These are phyloP conservation scores for Rhabdornis inornatus DNA, from an alignment of 2,113 vertebrate genomes.

Conservation along the genomic window DNA sequence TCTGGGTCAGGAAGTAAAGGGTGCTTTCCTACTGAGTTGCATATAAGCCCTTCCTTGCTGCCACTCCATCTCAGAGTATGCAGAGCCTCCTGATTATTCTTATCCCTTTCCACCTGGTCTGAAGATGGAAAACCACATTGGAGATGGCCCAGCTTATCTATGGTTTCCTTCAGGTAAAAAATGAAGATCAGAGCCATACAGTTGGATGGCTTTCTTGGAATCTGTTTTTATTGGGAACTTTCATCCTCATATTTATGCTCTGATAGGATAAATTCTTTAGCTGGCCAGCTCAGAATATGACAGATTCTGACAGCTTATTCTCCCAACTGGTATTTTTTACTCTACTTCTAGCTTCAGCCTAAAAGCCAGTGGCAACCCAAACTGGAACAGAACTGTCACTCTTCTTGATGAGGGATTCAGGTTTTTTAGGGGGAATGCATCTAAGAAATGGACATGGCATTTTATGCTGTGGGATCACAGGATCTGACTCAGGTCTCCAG, in stretches of 20 bases:
- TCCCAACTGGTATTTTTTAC: not conserved
- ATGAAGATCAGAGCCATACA: not conserved
- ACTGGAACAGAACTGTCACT: not conserved
- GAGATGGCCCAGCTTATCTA: not conserved
- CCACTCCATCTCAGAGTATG: not conserved
- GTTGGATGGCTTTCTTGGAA: not conserved
- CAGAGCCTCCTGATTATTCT: not conserved
- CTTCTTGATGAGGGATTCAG: not conserved
- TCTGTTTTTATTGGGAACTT: not conserved
- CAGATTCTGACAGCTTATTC: not conserved
- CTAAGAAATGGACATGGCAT: not conserved
- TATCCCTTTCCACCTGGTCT: not conserved
- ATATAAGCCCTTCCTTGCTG: not conserved
- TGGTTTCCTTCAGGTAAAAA: not conserved
- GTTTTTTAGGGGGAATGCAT: not conserved
- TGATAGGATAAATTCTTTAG: not conserved
- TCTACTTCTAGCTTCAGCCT: not conserved
- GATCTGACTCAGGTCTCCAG: not conserved
- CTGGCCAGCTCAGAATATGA: not conserved
- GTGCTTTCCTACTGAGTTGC: not conserved
- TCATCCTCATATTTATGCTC: not conserved
- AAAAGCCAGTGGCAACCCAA: not conserved
- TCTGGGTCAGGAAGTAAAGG: not conserved
- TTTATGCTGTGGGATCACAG: not conserved
- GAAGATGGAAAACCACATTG: not conserved